Percentiles rank a stretch among this genome's conserved stretches.
Conservation (phyloP, 2,888 invertebrate genomes). For the Linhomoeus sp. region DNA sequence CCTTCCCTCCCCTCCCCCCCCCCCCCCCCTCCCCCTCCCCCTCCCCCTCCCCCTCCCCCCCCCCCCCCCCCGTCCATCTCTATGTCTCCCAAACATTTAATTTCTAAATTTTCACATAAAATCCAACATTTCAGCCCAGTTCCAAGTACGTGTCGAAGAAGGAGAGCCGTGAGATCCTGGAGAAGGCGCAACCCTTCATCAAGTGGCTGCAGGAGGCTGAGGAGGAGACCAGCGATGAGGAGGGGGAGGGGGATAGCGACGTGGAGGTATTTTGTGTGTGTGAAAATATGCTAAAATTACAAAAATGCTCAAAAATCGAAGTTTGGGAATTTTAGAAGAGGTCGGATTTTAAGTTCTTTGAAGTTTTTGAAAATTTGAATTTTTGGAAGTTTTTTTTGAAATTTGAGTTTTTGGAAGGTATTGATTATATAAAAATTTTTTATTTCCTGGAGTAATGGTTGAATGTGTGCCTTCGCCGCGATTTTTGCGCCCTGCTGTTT, state of each 20-base stretch:
- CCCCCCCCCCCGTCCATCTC: not conserved
- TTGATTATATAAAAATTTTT: too few relatives aligned
- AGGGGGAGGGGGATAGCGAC: constrained; percentile 40
- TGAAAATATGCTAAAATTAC: constrained; percentile 9
- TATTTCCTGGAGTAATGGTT: too few relatives aligned
- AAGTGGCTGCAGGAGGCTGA: constrained; percentile 85
- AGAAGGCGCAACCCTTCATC: constrained; percentile 71
- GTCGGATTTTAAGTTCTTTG: too few relatives aligned
- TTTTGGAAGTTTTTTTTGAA: too few relatives aligned
- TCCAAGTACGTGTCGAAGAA: constrained; percentile 79
- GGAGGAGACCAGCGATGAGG: constrained; percentile 64
- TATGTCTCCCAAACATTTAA: not conserved
- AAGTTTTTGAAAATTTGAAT: too few relatives aligned
- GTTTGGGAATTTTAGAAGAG: too few relatives aligned
- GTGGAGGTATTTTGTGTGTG: constrained; percentile 41
- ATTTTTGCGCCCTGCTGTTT: too few relatives aligned
- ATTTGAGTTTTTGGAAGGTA: too few relatives aligned
- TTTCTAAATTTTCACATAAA: not conserved
- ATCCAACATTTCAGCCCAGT: constrained; percentile 29
- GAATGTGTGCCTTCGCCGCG: too few relatives aligned
- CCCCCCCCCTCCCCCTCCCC: not conserved
- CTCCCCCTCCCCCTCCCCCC: not conserved
- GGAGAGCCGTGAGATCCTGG: constrained; percentile 61
- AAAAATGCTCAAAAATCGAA: not conserved
- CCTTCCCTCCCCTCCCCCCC: too few relatives aligned